Evolutionary conservation across 2,797 vertebrate species (phyloP).

Genomic region (Myiotriccus ornatus): DNA sequence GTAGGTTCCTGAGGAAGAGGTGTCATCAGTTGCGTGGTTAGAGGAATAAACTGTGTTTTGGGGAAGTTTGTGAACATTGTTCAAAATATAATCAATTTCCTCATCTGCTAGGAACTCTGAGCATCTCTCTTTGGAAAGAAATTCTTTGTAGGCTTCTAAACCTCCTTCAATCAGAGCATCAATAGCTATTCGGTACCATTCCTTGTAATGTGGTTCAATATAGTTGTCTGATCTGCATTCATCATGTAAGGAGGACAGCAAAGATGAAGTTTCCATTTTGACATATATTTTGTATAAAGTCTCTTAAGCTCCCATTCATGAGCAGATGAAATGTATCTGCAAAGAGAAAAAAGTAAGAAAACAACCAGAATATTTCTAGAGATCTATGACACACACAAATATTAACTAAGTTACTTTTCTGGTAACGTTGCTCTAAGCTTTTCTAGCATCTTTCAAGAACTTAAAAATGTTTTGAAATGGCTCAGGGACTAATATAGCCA

Average conservation of each 20-base stretch:
- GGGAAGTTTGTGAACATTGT: constrained; percentile 76
- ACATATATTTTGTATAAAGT: not conserved
- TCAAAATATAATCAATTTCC: constrained; percentile 88
- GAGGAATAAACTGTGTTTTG: constrained; percentile 60
- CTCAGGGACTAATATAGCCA: not conserved
- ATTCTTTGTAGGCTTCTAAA: constrained; percentile 84
- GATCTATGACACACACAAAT: not conserved
- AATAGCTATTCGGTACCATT: constrained; percentile 90
- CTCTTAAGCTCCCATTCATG: constrained; percentile 67
- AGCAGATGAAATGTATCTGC: constrained; percentile 44
- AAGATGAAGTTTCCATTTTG: constrained; percentile 87
- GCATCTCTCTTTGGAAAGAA: constrained; percentile 85
- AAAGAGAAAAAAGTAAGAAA: constrained; percentile 29
- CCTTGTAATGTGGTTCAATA: constrained; percentile 93
- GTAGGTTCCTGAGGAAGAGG: constrained; percentile 92
- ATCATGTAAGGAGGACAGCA: constrained; percentile 86
- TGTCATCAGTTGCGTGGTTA: constrained; percentile 78
- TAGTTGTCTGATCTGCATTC: constrained; percentile 86
- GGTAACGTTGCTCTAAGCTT: not conserved
- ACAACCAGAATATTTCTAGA: not conserved
- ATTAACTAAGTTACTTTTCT: not conserved
- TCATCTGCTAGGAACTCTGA: constrained; percentile 89
- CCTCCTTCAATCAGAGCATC: constrained; percentile 85
- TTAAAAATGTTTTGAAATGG: not conserved
- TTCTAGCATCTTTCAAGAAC: not conserved